Conservation (phyloP, 2,797 vertebrate genomes). For the Intellagama lesueurii region DNA sequence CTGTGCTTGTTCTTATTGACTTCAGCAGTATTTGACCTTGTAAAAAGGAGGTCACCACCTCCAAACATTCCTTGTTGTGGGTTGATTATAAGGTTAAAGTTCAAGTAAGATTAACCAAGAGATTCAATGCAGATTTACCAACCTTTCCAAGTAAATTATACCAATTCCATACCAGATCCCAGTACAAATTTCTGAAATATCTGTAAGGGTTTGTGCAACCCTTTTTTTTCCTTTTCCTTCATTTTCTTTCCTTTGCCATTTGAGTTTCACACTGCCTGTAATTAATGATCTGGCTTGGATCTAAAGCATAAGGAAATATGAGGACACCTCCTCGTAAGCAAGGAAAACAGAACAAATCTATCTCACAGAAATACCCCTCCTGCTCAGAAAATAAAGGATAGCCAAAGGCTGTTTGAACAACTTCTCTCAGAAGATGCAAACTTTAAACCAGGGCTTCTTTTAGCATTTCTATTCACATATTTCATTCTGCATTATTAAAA, state of each 20-base stretch:
- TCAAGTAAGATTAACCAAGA: constrained; percentile 10
- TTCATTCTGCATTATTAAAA: constrained; percentile 19
- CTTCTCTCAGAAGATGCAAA: constrained; percentile 18
- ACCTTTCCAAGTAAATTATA: constrained; percentile 17
- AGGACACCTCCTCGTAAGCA: constrained; percentile 11
- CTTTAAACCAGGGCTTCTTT: constrained; percentile 28
- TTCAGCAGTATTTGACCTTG: constrained; percentile 29
- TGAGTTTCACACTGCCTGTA: constrained; percentile 8
- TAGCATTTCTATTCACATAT: constrained; percentile 19
- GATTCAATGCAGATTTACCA: constrained; percentile 11
- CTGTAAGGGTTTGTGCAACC: constrained; percentile 8
- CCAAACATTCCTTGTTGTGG: constrained; percentile 42
- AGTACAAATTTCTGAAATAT: constrained; percentile 3
- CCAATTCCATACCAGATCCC: constrained; percentile 3
- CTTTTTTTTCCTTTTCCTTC: too few species aligned
- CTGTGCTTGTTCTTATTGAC: background rate
- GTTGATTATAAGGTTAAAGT: constrained; percentile 46
- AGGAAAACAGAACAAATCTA: constrained; percentile 8
- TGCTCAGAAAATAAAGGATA: constrained; percentile 53
- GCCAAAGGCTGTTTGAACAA: constrained; percentile 45
- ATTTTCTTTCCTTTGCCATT: constrained; percentile 15
- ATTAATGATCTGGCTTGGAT: constrained; percentile 21
- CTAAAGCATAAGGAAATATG: constrained; percentile 37
- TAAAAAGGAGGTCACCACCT: constrained; percentile 31
- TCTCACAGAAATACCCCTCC: background rate